Conservation (phyloP, 2,113 vertebrate genomes). For the Ahaetulla prasina region DNA sequence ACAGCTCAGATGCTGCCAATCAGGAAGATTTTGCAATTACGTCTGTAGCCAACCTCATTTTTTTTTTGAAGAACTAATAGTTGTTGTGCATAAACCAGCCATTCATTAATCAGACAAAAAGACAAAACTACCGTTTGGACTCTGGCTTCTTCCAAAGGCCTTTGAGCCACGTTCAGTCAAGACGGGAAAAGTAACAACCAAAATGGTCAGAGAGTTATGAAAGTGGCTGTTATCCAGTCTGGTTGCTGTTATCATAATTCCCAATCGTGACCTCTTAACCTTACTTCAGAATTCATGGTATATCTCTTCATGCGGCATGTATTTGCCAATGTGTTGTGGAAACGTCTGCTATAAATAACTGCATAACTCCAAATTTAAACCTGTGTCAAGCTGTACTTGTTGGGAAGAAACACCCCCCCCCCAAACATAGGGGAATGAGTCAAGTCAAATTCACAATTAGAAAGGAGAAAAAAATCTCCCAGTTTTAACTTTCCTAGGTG, state of each 20-base stretch:
- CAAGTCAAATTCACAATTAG: neutral
- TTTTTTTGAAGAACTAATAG: neutral
- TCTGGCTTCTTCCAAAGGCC: neutral
- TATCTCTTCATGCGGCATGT: neutral
- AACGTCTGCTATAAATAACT: neutral
- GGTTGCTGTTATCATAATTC: neutral
- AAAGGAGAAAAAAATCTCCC: neutral
- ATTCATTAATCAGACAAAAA: neutral
- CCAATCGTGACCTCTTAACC: neutral
- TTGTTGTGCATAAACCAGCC: neutral
- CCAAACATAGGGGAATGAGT: neutral
- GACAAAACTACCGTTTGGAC: neutral
- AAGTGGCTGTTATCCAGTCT: neutral
- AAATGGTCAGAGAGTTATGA: neutral
- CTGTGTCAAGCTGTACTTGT: neutral
- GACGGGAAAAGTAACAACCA: neutral
- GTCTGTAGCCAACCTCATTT: neutral
- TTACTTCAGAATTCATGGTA: too few species aligned
- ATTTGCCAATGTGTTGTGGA: neutral
- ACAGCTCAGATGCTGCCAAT: neutral
- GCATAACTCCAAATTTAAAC: neutral
- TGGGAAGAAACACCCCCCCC: neutral
- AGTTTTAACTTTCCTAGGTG: neutral
- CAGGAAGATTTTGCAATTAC: neutral
- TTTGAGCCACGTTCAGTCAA: neutral